Evolutionary conservation across 2,888 invertebrate species (phyloP), one percentile per base, ranked within the genome.

Genomic region (Nipponacmea schrenckii): DNA sequence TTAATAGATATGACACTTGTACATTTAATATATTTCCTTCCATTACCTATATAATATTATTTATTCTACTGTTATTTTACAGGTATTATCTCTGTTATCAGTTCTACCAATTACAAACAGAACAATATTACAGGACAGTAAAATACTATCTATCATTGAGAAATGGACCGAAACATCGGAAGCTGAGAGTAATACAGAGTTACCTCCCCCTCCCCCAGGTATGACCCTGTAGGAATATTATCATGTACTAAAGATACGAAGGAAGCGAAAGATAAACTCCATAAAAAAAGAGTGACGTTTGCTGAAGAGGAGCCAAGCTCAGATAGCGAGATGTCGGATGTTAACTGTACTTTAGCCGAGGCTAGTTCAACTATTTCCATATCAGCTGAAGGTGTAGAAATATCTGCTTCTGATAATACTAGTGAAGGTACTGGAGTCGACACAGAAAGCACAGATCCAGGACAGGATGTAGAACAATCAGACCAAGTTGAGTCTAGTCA

Each of bases 61-160:
- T n/a, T n/a, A n/a, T n/a, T n/a, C n/a, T n/a, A n/a, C n/a, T n/a
- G n/a, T n/a, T n/a, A n/a, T n/a, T 65, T 62, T 80, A 46, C 78
- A 94, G 95, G 89, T 91, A 92, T 90, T 98, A 39, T 93, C 93
- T 84, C 94, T 96, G 0, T 90, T 98, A 72, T 93, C 93, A 78
- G 92, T 93, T 27, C 91, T 98, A 78, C 97, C 98, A 14, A 96
- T 98, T 78, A 94, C 95, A 2, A 97, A 97, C 89, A 96, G 95
- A 90, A 96, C 96, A 0, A 94, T 96, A 91, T 91, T 98, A 12
- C 94, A 94, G 84, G 97, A 98, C 86, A 96, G 95, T 83, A 95
- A 96, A 84, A 94, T 98, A 78, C 92, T 95, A 84, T 91, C 92
- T 39, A 93, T 94, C 17, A 94, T 98, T 26, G 93, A 96, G 86